These are phyloP conservation scores for Cotesia glomerata DNA, from an alignment of 1,140 invertebrate species.

Conservation along the genomic window DNA sequence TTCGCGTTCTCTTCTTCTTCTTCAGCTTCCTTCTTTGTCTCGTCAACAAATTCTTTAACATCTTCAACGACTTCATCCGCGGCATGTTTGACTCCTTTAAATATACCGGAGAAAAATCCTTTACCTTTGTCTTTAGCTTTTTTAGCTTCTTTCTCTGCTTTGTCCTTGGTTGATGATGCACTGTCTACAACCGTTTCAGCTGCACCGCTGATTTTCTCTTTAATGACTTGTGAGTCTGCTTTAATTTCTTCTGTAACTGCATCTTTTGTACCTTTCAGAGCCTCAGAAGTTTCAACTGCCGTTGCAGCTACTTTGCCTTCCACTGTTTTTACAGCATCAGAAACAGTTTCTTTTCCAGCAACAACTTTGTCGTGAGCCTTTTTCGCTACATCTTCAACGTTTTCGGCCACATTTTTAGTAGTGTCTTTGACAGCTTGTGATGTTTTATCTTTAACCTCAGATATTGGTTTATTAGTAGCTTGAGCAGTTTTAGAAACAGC, in stretches of 20 bases:
- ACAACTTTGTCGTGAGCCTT: slow-evolving; percentile 21
- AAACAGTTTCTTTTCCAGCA: neutral
- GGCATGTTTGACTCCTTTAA: slow-evolving; percentile 36
- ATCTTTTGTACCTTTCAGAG: neutral
- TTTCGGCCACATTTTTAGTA: neutral
- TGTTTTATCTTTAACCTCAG: too few relatives aligned
- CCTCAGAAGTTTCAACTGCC: neutral
- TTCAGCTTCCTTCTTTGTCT: slow-evolving; percentile 17
- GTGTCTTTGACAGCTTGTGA: too few relatives aligned
- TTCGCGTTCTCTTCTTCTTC: slow-evolving; percentile 9
- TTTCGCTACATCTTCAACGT: slow-evolving; percentile 29
- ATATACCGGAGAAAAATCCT: slow-evolving; percentile 38
- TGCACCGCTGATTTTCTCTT: slow-evolving; percentile 19
- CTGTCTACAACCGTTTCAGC: slow-evolving; percentile 5
- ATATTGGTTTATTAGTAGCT: slow-evolving; percentile 29
- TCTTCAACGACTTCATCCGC: slow-evolving; percentile 26
- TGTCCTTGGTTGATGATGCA: slow-evolving; percentile 25
- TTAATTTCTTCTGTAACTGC: slow-evolving; percentile 10
- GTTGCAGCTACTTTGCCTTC: neutral
- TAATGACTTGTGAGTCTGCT: neutral
- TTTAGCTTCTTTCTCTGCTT: slow-evolving; percentile 28
- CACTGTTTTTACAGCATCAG: slow-evolving; percentile 17
- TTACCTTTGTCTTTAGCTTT: neutral
- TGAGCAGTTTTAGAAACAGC: neutral
- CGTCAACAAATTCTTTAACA: slow-evolving; percentile 24